Evolutionary conservation across 2,113 vertebrate species (phyloP).

Genomic region (Hucho hucho): DNA sequence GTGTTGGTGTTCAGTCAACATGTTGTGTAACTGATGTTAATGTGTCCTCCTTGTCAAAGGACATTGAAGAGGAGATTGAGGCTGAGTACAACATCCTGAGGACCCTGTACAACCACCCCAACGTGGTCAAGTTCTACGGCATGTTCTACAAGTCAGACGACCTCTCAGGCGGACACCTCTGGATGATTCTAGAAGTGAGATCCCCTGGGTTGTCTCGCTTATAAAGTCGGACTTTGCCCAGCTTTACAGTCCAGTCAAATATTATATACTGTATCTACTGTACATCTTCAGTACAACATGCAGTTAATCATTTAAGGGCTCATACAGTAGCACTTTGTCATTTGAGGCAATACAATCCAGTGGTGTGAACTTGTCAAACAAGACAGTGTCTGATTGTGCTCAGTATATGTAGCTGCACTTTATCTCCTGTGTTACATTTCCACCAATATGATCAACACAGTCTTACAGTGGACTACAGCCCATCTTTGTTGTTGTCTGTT

Average conservation of each 20-base stretch:
- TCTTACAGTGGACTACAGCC: too few relatives aligned
- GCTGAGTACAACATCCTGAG: slow-evolving; percentile 97
- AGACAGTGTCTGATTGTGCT: background rate
- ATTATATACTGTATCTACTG: background rate
- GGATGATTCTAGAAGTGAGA: slow-evolving; percentile 95
- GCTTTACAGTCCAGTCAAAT: background rate
- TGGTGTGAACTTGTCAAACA: slow-evolving; percentile 8
- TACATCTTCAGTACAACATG: background rate
- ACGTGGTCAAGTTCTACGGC: slow-evolving; percentile 96
- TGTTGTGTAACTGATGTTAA: background rate
- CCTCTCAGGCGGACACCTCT: slow-evolving; percentile 89
- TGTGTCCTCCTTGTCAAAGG: slow-evolving; percentile 72
- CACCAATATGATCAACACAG: too few relatives aligned
- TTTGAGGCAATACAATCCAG: background rate
- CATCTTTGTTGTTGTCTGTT: background rate
- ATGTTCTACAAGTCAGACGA: slow-evolving; percentile 96
- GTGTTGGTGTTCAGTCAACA: background rate
- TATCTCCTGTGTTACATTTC: too few relatives aligned
- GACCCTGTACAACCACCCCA: slow-evolving; percentile 93
- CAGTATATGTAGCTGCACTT: too few relatives aligned
- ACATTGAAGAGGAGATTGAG: slow-evolving; percentile 98
- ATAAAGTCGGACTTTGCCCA: background rate
- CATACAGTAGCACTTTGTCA: background rate
- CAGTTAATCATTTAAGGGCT: background rate
- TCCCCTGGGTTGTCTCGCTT: background rate